Percentiles rank a stretch among this genome's conserved stretches.
These are phyloP conservation scores for Penaeus vannamei DNA, from an alignment of 1,140 invertebrate species.

Conservation along the genomic window DNA sequence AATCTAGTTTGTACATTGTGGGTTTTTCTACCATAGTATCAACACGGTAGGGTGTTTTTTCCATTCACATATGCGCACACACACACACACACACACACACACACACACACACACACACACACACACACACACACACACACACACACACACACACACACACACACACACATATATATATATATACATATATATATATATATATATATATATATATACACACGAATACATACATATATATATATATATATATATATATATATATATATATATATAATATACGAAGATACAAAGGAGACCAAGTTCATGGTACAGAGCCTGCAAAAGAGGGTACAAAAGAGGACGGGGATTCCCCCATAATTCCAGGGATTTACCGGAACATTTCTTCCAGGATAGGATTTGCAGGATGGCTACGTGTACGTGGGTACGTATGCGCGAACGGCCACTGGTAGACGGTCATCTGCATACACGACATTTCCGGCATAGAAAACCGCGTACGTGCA, in stretches of 20 bases:
- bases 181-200: slow-evolving; percentile 11
- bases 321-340: no score
- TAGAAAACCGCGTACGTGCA: no score
- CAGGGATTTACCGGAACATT: no score
- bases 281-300: background rate
- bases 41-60: no score
- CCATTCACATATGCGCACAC: background rate
- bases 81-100: background rate
- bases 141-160: background rate
- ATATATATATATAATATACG: background rate
- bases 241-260: slow-evolving; percentile 6
- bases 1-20: no score
- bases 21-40: no score
- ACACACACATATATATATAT: background rate
- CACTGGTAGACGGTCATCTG: no score
- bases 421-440: no score
- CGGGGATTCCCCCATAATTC: no score
- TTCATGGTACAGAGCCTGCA: background rate
- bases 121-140: background rate
- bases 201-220: background rate
- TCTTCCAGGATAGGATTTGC: no score
- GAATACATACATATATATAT: background rate
- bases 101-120: background rate
- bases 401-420: no score
- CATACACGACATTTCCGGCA: no score